Conservation (phyloP, 92 coral and sea anemone genomes). For the Palythoa heliodiscus region DNA sequence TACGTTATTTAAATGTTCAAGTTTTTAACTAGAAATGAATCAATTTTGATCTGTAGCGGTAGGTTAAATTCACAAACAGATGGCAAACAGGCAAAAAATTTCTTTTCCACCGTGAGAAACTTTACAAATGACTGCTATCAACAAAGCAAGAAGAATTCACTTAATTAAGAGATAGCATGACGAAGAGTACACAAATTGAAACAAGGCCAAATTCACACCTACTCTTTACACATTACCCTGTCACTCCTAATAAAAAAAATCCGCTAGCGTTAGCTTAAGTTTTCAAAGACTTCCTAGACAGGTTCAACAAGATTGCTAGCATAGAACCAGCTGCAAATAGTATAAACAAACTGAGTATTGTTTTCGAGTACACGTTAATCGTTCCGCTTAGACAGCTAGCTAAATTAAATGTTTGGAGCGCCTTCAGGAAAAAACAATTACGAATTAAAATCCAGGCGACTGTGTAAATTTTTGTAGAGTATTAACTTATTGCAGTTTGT, state of each 20-base stretch:
- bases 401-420: slow-evolving; percentile 12
- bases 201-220: slow-evolving; percentile 12
- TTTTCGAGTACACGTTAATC: neutral
- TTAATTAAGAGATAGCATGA: slow-evolving; percentile 30
- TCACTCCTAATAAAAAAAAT: slow-evolving; percentile 24
- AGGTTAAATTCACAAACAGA: neutral
- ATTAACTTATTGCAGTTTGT: neutral
- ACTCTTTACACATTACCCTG: slow-evolving; percentile 12
- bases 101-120: neutral
- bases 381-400: neutral
- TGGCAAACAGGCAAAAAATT: neutral
- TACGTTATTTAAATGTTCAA: neutral
- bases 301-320: slow-evolving; percentile 26
- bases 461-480: slow-evolving; percentile 7
- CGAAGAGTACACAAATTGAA: slow-evolving; percentile 9
- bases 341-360: slow-evolving; percentile 1
- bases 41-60: neutral
- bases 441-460: neutral
- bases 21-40: neutral
- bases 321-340: neutral
- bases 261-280: neutral
- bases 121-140: neutral
- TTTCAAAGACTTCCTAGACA: slow-evolving; percentile 3
- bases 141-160: slow-evolving; percentile 16
- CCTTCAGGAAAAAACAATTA: slow-evolving; percentile 1